phyloP scores from a whole-genome alignment of 2,113 vertebrate species.

The Myotis lucifugus region DNA sequence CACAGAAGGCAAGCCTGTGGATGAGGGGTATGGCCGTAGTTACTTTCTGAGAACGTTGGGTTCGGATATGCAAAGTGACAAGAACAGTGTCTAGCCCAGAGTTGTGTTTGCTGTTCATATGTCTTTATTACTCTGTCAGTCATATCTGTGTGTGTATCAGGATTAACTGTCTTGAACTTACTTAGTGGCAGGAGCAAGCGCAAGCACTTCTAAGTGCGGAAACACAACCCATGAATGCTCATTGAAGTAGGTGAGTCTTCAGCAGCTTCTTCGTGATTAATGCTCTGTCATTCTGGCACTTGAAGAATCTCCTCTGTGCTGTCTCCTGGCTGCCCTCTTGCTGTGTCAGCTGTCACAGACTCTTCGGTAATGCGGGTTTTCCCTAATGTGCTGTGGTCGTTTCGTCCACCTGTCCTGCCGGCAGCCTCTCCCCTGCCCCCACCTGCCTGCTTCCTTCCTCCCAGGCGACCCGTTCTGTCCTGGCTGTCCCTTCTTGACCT shows the following conservation, averaged over 20 bases:
- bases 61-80: neutral
- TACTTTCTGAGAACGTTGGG: neutral
- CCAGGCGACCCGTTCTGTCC: accelerated
- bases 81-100: too few species aligned
- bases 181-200: neutral
- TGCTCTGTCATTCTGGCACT: neutral
- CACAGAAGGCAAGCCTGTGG: neutral
- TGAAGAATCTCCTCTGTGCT: too few species aligned
- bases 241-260: neutral
- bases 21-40: accelerated
- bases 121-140: neutral
- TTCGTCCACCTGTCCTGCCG: neutral
- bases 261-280: neutral
- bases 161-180: neutral
- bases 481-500: neutral
- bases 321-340: neutral
- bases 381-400: too few species aligned
- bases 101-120: neutral
- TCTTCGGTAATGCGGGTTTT: accelerated
- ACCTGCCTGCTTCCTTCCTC: neutral
- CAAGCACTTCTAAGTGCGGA: neutral
- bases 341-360: neutral
- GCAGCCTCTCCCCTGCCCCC: neutral
- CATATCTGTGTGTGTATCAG: neutral
- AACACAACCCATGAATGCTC: neutral